Percentiles rank a stretch among this genome's conserved stretches.
Conservation (phyloP, 92 coral and sea anemone genomes). For the Micromussa lordhowensis region DNA sequence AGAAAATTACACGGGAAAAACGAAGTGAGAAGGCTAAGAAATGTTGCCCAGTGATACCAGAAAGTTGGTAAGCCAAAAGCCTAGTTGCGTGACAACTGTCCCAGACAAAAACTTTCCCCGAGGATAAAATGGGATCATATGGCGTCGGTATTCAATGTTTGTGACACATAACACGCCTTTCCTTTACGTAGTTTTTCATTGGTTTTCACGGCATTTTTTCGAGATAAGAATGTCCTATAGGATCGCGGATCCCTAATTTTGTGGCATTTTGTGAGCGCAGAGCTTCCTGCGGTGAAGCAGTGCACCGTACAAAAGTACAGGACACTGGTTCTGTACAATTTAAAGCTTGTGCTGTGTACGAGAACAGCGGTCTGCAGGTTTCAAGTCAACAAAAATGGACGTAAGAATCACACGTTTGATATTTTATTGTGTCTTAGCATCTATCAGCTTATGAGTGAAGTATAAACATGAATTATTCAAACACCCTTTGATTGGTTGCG, state of each 20-base stretch:
- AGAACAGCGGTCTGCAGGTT: slow-evolving; percentile 38
- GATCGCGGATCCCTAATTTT: slow-evolving; percentile 11
- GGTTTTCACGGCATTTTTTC: slow-evolving; percentile 33
- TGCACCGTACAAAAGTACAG: slow-evolving; percentile 13
- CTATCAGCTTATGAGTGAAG: slow-evolving; percentile 60
- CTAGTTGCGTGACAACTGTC: slow-evolving; percentile 32
- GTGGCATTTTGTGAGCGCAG: slow-evolving; percentile 2
- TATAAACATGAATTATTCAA: slow-evolving; percentile 91
- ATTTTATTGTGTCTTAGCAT: slow-evolving; percentile 51
- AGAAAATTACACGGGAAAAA: slow-evolving; percentile 6
- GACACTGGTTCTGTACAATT: not conserved
- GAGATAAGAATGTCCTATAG: slow-evolving; percentile 32
- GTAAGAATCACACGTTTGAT: slow-evolving; percentile 56
- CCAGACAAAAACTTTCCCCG: slow-evolving; percentile 4
- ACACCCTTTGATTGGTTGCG: slow-evolving; percentile 76
- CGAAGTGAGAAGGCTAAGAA: slow-evolving; percentile 27
- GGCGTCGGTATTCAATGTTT: slow-evolving; percentile 2
- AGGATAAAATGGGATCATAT: not conserved
- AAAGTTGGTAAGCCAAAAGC: slow-evolving; percentile 41
- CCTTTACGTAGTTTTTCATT: slow-evolving; percentile 30
- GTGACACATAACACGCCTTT: slow-evolving; percentile 42
- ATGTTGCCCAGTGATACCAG: slow-evolving; percentile 45
- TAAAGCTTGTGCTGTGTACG: slow-evolving; percentile 6
- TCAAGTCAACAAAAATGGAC: slow-evolving; percentile 69
- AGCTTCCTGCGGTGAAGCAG: not conserved